phyloP scores from a whole-genome alignment of 2,888 invertebrate genomes.

The Brachypterus glaber region DNA sequence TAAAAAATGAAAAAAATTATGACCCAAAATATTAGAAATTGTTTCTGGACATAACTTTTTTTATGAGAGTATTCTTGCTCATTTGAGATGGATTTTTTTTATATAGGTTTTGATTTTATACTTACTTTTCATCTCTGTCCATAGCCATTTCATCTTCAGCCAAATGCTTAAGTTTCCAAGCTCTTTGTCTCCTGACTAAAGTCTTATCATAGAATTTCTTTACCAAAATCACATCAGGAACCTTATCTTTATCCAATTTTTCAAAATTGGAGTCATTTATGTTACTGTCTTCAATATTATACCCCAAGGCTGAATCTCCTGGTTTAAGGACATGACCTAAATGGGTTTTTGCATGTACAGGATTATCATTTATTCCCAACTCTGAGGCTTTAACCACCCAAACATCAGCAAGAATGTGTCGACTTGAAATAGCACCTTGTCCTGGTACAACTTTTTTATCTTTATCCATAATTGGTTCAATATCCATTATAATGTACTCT shows the following conservation, averaged over 20 bases:
- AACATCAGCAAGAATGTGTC: constrained; percentile 84
- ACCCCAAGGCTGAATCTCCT: constrained; percentile 91
- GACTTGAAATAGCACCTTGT: constrained; percentile 76
- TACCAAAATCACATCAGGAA: constrained; percentile 91
- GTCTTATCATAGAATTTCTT: constrained; percentile 79
- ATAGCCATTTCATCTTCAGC: constrained; percentile 54
- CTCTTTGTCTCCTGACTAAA: constrained; percentile 60
- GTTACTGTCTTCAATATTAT: constrained; percentile 83
- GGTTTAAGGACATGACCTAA: constrained; percentile 86
- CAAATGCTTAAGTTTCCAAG: constrained; percentile 90
- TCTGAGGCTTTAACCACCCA: constrained; percentile 88
- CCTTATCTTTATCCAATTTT: constrained; percentile 53
- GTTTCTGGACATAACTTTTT: too few species aligned
- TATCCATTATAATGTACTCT: constrained; percentile 91
- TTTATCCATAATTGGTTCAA: constrained; percentile 67
- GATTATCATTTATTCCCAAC: constrained; percentile 70
- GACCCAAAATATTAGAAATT: too few species aligned
- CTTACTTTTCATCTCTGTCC: constrained; percentile 54
- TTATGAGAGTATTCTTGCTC: background rate
- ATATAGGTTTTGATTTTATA: background rate
- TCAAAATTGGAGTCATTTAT: constrained; percentile 86
- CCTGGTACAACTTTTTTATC: constrained; percentile 75
- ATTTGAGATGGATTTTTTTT: too few species aligned
- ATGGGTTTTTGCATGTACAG: constrained; percentile 84
- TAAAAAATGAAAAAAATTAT: too few species aligned